Evolutionary conservation across 2,113 vertebrate genomes (phyloP), one percentile per base, ranked within the genome.

Genomic region (Lophius piscatorius): DNA sequence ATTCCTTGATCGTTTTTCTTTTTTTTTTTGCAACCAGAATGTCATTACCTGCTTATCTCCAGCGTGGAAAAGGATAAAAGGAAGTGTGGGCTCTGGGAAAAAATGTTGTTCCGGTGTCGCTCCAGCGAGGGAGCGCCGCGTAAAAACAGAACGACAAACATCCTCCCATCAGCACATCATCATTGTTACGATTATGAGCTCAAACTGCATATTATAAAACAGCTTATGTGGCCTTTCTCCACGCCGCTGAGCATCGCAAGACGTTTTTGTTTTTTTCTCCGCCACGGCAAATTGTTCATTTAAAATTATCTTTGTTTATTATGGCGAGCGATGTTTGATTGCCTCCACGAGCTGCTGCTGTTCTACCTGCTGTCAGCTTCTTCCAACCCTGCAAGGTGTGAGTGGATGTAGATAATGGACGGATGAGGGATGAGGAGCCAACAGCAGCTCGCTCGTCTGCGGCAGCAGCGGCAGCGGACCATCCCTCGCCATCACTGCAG

Each of bases 221-320:
- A 11, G 59, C 60, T 2, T 10, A 44, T 9, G 3, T 1, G 4
- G 55, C 18, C 17, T 51, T 58, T 47, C 29, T 50, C 9, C 42
- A 61, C 34, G 36, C 20, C n/a, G 34, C 33, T n/a, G n/a, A n/a
- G 36, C 31, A 0, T 14, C 22, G 44, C 57, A 57, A 64, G 72
- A 51, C 2, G 1, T 58, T 69, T 63, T 34, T 2, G 11, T n/a
- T n/a, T n/a, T n/a, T n/a, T n/a, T n/a, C n/a, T n/a, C n/a, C n/a
- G n/a, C n/a, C n/a, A 10, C 9, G 20, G 59, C 21, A 45, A 48
- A 66, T 41, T 1, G 34, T 56, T 46, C 49, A 23, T 34, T 66
- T 66, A 51, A 40, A 55, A 39, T 28, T 11, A 55, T 48, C 47
- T 48, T 4, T 0, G 23, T 3, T 50, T 4, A 10, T 46, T n/a